Base-by-base conservation (phyloP, 2,888 invertebrate genomes). In the Cephalotes varians region DNA sequence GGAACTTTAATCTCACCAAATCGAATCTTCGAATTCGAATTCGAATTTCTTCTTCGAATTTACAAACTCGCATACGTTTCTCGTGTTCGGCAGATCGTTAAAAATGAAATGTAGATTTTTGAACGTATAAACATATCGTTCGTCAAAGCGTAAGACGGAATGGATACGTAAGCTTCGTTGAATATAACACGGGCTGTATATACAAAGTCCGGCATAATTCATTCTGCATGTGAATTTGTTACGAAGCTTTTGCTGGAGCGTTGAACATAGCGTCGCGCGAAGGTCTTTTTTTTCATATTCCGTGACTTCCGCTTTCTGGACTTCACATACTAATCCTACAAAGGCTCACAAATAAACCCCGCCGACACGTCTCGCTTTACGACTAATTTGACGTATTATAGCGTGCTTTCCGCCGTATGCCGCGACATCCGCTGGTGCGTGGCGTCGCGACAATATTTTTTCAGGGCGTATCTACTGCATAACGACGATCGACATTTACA, bases 281-380 rank as follows among this genome's bases (percentile, higher is more conserved):
- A 18, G 28, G 4, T 49, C 9, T 69, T 81, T 81, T 34, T n/a
- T 72, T 81, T 79, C 47, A 54, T 51, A 31, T 84, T 79, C 79
- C 64, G 60, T 73, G 80, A 84, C 85, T 88, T 88, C 84, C 84
- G 85, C 81, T 87, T 81, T 85, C 82, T 64, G 65, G 51, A 40
- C 73, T 83, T 83, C 77, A 60, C 73, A 62, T 69, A 87, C 71
- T 82, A 74, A 87, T 88, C 81, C 80, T 65, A 86, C 87, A 86
- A 88, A 85, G 85, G 73, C 74, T 81, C 79, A 69, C 83, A 83
- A 87, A 87, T 84, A 85, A 88, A 87, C 83, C 28, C 10, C 21
- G 0, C 28, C 49, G 21, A 74, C 77, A 34, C 47, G 40, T 49
- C 40, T 65, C 31, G 60, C 64, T 76, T 76, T 56, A 64, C 56